Evolutionary conservation across 2,113 vertebrate species (phyloP).

Genomic region (Verasper variegatus): DNA sequence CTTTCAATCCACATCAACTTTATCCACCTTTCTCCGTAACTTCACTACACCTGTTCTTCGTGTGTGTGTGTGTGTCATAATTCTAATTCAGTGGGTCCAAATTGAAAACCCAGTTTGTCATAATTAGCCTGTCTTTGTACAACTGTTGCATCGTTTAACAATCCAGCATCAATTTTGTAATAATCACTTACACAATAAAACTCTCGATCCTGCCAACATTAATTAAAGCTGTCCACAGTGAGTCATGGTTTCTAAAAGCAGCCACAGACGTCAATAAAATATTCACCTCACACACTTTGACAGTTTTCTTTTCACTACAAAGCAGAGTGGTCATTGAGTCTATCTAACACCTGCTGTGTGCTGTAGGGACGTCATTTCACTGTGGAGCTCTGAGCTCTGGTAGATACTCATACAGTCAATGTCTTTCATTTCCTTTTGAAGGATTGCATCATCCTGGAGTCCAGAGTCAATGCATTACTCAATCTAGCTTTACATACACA

Average conservation of each 20-base stretch:
- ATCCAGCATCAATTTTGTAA: neutral
- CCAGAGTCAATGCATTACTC: neutral
- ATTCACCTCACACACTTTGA: no score
- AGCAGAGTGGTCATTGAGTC: no score
- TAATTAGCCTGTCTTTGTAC: neutral
- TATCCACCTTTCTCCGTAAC: neutral
- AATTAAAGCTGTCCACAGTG: neutral
- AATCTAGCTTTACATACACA: neutral
- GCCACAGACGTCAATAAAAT: neutral
- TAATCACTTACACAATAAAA: neutral
- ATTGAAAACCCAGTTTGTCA: neutral
- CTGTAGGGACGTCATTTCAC: no score
- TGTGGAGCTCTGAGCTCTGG: no score
- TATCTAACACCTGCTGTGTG: no score
- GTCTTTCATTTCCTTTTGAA: no score
- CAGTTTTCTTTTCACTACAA: no score
- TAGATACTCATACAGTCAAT: no score
- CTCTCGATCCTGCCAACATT: neutral
- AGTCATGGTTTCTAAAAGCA: neutral
- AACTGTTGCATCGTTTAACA: neutral
- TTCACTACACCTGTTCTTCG: constrained; percentile 2
- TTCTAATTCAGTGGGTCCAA: neutral
- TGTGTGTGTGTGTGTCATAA: constrained; percentile 5
- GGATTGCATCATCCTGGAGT: neutral
- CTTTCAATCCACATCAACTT: neutral